Conservation (phyloP, 35 echinoderm and acorn worm species). For the Hemicentrotus pulcherrimus region DNA sequence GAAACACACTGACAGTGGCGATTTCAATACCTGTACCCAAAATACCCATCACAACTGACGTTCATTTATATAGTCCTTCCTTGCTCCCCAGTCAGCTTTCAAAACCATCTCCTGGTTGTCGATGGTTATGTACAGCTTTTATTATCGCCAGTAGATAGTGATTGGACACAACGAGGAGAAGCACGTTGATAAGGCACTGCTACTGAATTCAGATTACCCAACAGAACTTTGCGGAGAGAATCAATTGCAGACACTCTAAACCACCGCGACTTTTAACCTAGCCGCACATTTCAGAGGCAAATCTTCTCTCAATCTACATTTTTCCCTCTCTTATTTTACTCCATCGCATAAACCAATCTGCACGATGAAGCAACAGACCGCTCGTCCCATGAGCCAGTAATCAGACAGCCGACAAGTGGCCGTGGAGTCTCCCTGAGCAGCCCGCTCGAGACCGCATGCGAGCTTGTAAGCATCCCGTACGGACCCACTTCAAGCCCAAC, state of each 20-base stretch:
- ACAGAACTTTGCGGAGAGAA: constrained; percentile 25
- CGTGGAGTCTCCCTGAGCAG: constrained; percentile 37
- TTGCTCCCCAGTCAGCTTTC: background rate
- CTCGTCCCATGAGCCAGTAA: constrained; percentile 48
- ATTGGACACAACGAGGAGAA: background rate
- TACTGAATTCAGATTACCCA: constrained; percentile 52
- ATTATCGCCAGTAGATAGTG: background rate
- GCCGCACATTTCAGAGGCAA: background rate
- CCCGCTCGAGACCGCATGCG: constrained; percentile 49
- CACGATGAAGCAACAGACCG: constrained; percentile 47
- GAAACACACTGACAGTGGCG: constrained; percentile 43
- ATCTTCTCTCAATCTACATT: background rate
- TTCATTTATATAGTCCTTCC: constrained; percentile 33
- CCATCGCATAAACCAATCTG: background rate
- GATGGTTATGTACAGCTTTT: constrained; percentile 1
- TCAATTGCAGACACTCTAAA: constrained; percentile 41
- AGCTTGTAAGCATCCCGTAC: constrained; percentile 48
- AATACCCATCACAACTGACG: constrained; percentile 27
- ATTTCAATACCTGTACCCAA: background rate
- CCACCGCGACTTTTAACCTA: constrained; percentile 46
- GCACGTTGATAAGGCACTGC: background rate
- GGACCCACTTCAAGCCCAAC: constrained; percentile 16
- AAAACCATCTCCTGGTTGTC: background rate
- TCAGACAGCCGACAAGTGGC: constrained; percentile 51
- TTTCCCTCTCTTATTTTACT: background rate